Evolutionary conservation across 1,140 invertebrate genomes (phyloP).

Genomic region (Choristoneura fumiferana): DNA sequence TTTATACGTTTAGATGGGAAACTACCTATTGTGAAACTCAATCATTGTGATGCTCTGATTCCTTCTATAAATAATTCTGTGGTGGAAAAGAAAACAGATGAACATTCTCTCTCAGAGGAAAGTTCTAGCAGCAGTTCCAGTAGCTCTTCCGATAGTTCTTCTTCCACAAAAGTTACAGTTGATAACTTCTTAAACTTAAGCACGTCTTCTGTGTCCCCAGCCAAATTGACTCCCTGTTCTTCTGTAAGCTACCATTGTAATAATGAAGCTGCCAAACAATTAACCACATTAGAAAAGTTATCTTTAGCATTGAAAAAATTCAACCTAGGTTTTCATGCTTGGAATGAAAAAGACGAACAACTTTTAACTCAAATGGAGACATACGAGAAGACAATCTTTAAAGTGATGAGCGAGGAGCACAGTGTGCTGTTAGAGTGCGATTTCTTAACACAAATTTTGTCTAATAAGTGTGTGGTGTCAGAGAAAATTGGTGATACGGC

Average conservation of each 20-base stretch:
- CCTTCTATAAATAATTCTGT: not conserved
- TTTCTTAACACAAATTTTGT: not conserved
- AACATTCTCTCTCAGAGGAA: conserved; percentile 3
- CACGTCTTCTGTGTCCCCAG: conserved; percentile 27
- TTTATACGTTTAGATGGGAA: conserved; percentile 52
- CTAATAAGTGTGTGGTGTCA: not conserved
- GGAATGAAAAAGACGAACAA: conserved; percentile 35
- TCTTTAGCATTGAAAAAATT: conserved; percentile 26
- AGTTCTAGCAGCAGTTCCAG: conserved; percentile 2
- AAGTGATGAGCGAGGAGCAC: conserved; percentile 19
- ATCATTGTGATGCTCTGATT: conserved; percentile 20
- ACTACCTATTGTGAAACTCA: conserved; percentile 40
- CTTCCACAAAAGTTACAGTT: not conserved
- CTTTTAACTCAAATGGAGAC: conserved; percentile 18
- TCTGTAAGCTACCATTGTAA: too few species aligned
- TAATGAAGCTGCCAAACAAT: too few species aligned
- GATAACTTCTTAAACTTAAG: conserved; percentile 32
- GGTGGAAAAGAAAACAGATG: not conserved
- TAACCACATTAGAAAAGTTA: too few species aligned
- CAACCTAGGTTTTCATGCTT: conserved; percentile 43
- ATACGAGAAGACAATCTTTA: conserved; percentile 32
- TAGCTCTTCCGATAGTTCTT: conserved; percentile 1
- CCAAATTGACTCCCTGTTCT: too few species aligned
- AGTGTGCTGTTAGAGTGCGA: not conserved
- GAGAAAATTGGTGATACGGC: too few species aligned